Evolutionary conservation across 2,888 invertebrate species (phyloP), one percentile per base, ranked within the genome.

Genomic region (Hypomecis atomaria): DNA sequence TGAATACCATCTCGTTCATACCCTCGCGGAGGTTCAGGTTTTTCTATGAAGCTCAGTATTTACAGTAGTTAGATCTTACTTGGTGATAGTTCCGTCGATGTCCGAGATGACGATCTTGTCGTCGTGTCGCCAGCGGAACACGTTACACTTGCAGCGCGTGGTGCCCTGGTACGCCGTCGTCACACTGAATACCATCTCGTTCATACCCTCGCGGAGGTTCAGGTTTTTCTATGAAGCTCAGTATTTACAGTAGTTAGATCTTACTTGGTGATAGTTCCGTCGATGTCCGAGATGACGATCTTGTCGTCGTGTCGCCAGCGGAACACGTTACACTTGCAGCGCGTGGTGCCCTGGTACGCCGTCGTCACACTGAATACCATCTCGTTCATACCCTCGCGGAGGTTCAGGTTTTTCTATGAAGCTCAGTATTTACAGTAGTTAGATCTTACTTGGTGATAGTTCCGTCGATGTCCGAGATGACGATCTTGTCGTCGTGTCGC

Each of bases 101-200:
- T 99, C 99, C 0, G 99, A 99, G 76, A 99, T 98, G 69, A 99
- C 98, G 73, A 99, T 96, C 90, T 98, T 98, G 88, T 99, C 99
- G 86, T 98, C 97, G 94, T 97, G 96, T 74, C 97, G 96, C 99
- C 99, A 99, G 75, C 98, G 96, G 94, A 98, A 99, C 76, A 99
- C 96, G 87, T 98, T 97, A 84, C 99, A 99, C 82, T 97, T 97
- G 93, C 99, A 99, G 68, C 97, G 95, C 13, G 98, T 97, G 7
- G 99, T 99, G 69, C 99, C 99, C 92, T 99, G 99, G 88, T 99
- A 99, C 66, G 99, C 99, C 2, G 99, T 99, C 6, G 99, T 99
- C 70, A 99, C 99, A 82, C 99, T 99, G 91, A 99, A 99, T 78
- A 97, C 96, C 75, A 98, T 97, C 89, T 99, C 99, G 89, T 99